Evolutionary conservation across 2,797 vertebrate genomes (phyloP).

Genomic region (Champsocephalus esox): DNA sequence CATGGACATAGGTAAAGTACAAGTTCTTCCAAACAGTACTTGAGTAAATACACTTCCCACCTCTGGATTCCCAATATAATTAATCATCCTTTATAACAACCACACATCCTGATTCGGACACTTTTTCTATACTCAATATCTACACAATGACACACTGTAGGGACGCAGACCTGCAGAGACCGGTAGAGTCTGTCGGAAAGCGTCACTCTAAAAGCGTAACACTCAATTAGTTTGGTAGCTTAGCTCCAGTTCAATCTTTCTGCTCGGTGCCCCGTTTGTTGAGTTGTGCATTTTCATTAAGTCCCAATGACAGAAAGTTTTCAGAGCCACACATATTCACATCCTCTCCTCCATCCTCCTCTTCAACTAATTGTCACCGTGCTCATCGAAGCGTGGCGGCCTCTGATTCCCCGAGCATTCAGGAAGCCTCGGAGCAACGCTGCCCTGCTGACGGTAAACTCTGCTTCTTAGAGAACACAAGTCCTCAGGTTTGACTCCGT

Average conservation of each 20-base stretch:
- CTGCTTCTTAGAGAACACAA: slow-evolving; percentile 41
- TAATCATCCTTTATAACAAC: too few relatives aligned
- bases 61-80: too few relatives aligned
- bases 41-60: too few relatives aligned
- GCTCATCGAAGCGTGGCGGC: slow-evolving; percentile 50
- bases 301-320: slow-evolving; percentile 57
- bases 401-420: slow-evolving; percentile 42
- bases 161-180: slow-evolving; percentile 55
- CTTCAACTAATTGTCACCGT: slow-evolving; percentile 69
- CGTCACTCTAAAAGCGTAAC: slow-evolving; percentile 55
- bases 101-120: too few relatives aligned
- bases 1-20: too few relatives aligned
- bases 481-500: slow-evolving; percentile 42
- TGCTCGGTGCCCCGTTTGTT: slow-evolving; percentile 62
- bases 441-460: slow-evolving; percentile 47
- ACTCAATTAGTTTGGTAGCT: slow-evolving; percentile 69
- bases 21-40: too few relatives aligned
- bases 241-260: slow-evolving; percentile 66
- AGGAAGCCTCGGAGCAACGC: slow-evolving; percentile 47
- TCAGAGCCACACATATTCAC: too few relatives aligned
- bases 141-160: slow-evolving; percentile 22
- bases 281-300: slow-evolving; percentile 71
- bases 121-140: too few relatives aligned
- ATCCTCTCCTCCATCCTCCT: slow-evolving; percentile 39
- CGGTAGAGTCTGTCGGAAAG: slow-evolving; percentile 54